phyloP scores from a whole-genome alignment of 2,888 invertebrate genomes.

The Empis stercorea region DNA sequence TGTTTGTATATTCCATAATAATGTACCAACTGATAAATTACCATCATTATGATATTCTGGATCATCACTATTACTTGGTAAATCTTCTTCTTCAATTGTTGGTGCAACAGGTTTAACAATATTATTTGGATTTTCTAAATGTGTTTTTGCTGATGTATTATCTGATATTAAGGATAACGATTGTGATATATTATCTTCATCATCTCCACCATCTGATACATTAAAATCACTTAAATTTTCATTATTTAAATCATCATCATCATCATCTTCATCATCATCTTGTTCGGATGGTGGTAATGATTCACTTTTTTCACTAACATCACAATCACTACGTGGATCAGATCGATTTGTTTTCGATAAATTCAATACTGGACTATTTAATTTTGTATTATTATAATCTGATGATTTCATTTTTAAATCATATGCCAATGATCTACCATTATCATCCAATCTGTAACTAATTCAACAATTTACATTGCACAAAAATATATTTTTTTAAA shows the following conservation, averaged over 20 bases:
- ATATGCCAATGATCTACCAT: no score
- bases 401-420: no score
- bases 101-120: background rate
- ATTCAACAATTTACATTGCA: no score
- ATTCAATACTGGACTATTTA: no score
- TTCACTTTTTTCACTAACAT: background rate
- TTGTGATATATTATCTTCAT: background rate
- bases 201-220: background rate
- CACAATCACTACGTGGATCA: background rate
- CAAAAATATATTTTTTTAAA: no score
- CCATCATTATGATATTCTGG: background rate
- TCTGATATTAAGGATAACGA: background rate
- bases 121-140: background rate
- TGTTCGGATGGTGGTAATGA: background rate
- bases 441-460: no score
- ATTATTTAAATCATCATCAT: no score
- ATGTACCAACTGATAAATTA: slow-evolving; percentile 69
- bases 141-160: background rate
- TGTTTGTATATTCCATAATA: slow-evolving; percentile 82
- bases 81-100: background rate
- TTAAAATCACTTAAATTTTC: background rate
- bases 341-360: no score
- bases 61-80: background rate
- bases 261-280: background rate
- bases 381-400: no score